These are phyloP conservation scores for Rhorus exstirpatorius DNA, from an alignment of 2,888 invertebrate species.

Conservation along the genomic window DNA sequence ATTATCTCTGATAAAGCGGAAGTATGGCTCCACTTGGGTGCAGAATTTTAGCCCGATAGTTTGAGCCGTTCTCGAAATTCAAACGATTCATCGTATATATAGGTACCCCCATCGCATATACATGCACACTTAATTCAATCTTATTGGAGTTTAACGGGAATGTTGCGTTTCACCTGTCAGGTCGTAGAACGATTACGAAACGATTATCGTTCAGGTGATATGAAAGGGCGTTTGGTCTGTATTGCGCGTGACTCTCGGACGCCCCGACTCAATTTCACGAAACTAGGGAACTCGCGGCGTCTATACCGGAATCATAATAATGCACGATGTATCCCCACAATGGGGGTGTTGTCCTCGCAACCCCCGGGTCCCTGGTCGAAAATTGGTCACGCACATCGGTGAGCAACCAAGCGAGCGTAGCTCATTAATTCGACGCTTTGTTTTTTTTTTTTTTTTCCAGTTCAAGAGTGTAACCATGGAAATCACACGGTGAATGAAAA, in stretches of 20 bases:
- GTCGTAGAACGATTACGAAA: constrained; percentile 33
- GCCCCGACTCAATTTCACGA: constrained; percentile 49
- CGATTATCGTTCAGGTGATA: constrained; percentile 55
- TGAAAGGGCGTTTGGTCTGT: neutral
- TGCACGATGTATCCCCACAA: constrained; percentile 9
- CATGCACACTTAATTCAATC: constrained; percentile 52
- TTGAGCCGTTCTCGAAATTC: no score
- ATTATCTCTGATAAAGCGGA: no score
- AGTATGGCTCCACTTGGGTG: no score
- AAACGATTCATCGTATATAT: no score
- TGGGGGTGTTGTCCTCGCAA: constrained; percentile 23
- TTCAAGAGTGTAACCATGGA: constrained; percentile 59
- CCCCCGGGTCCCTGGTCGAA: constrained; percentile 72
- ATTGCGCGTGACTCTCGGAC: constrained; percentile 58
- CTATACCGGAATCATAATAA: constrained; percentile 31
- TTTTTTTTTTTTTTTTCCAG: constrained; percentile 36
- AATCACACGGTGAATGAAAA: constrained; percentile 36
- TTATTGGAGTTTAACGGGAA: constrained; percentile 57
- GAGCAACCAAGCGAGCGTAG: constrained; percentile 40
- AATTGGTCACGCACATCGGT: constrained; percentile 79
- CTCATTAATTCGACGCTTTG: constrained; percentile 28
- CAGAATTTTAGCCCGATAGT: no score
- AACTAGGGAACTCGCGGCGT: constrained; percentile 39
- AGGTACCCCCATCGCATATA: neutral
- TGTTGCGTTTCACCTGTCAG: constrained; percentile 49